A percentile compares a stretch with the other conserved stretches of the same genome.
Conservation (phyloP, 2,113 vertebrate genomes). For the Cyanoramphus novaezelandiae region DNA sequence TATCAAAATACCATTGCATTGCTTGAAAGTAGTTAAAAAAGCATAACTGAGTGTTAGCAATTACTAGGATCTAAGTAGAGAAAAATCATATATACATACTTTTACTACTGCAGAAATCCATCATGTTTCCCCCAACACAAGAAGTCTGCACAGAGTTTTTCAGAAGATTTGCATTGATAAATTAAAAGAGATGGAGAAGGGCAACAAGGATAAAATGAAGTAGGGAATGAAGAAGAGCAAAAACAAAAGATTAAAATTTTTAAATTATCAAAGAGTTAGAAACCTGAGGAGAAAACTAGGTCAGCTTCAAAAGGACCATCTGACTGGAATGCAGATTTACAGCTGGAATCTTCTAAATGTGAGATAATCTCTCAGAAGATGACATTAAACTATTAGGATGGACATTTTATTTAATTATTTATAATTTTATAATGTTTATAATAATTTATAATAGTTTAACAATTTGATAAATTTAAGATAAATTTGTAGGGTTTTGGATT, state of each 20-base stretch:
- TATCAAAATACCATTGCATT: not conserved
- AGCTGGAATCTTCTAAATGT: not conserved
- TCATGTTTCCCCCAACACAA: not conserved
- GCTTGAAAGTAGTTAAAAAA: not conserved
- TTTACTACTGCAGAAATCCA: not conserved
- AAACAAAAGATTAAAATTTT: not conserved
- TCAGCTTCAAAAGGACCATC: not conserved
- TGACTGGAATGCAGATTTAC: not conserved
- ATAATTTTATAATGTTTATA: no score
- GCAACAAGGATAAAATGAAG: not conserved
- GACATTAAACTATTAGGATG: not conserved
- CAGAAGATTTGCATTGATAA: not conserved
- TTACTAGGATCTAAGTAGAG: not conserved
- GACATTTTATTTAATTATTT: not conserved
- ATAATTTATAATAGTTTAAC: not conserved
- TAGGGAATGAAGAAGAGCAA: not conserved
- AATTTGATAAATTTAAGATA: not conserved
- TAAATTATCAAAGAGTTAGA: not conserved
- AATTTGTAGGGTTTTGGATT: not conserved
- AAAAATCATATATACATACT: not conserved
- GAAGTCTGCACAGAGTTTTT: not conserved
- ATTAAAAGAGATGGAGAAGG: not conserved
- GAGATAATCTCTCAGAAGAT: not conserved
- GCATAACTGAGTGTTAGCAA: not conserved
- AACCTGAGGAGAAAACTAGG: not conserved